A percentile compares a stretch with the other conserved stretches of the same genome.
Conservation (phyloP, 2,113 vertebrate genomes). For the Stigmatopora argus region DNA sequence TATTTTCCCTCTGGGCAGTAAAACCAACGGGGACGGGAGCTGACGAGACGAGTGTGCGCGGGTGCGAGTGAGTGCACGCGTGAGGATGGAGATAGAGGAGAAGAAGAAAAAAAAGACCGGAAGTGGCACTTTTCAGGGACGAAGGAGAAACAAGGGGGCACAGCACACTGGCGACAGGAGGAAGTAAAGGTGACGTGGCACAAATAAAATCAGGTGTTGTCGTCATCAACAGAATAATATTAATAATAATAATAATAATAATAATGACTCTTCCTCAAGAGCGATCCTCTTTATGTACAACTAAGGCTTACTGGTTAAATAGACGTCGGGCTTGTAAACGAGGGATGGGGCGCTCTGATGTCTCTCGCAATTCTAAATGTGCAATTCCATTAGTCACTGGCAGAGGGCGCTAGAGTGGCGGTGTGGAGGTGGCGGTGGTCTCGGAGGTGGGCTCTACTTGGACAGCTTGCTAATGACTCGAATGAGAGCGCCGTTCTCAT, state of each 20-base stretch:
- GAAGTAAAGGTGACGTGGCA: conserved; percentile 76
- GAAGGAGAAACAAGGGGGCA: conserved; percentile 26
- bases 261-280: conserved; percentile 85
- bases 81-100: conserved; percentile 6
- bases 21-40: conserved; percentile 37
- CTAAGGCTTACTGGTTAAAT: conserved; percentile 99
- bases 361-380: conserved; percentile 80
- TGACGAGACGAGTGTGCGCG: not conserved
- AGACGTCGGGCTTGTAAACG: conserved; percentile 92
- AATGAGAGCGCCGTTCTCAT: conserved; percentile 86
- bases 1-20: conserved; percentile 52
- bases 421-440: conserved; percentile 31
- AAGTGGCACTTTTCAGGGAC: conserved; percentile 11
- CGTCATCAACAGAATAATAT: conserved; percentile 73
- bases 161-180: conserved; percentile 71
- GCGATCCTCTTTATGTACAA: conserved; percentile 86
- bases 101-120: not conserved
- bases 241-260: conserved; percentile 75
- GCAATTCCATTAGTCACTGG: conserved; percentile 83
- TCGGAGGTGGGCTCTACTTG: conserved; percentile 57
- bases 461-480: conserved; percentile 70
- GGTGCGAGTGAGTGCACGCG: conserved; percentile 17
- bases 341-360: conserved; percentile 65
- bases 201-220: conserved; percentile 80
- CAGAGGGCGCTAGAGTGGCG: conserved; percentile 44